A percentile compares a stretch with the other conserved stretches of the same genome.
Conservation (phyloP, 2,888 invertebrate genomes). For the Trissoscelio sp. region DNA sequence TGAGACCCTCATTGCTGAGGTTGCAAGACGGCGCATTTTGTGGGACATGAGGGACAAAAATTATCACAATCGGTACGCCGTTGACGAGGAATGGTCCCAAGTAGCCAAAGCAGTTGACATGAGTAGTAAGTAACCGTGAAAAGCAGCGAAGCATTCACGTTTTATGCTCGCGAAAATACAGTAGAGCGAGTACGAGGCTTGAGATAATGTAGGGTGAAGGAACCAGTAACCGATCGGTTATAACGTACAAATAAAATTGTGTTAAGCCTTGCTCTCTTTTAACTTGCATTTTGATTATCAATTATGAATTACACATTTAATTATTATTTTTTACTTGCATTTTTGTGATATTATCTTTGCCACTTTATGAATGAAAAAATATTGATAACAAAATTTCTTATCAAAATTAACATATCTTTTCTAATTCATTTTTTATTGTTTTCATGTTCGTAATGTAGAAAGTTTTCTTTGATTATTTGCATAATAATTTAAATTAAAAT, state of each 20-base stretch:
- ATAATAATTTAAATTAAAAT: too few relatives aligned
- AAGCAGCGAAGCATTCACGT: conserved; percentile 7
- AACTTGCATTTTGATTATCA: too few relatives aligned
- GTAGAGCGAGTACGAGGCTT: conserved; percentile 7
- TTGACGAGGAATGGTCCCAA: conserved; percentile 66
- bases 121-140: conserved; percentile 62
- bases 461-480: too few relatives aligned
- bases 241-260: neutral
- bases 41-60: conserved; percentile 70
- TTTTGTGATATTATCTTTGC: too few relatives aligned
- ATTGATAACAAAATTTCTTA: too few relatives aligned
- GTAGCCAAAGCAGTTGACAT: conserved; percentile 66
- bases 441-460: too few relatives aligned
- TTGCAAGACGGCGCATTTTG: conserved; percentile 56
- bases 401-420: too few relatives aligned
- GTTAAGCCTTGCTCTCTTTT: too few relatives aligned
- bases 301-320: too few relatives aligned
- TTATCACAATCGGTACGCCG: conserved; percentile 68
- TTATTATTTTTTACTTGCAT: too few relatives aligned
- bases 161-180: conserved; percentile 23
- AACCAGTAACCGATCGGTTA: conserved; percentile 15
- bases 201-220: conserved; percentile 18
- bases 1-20: conserved; percentile 63
- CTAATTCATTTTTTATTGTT: too few relatives aligned
- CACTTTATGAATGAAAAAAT: too few relatives aligned